Percentiles rank a stretch among this genome's conserved stretches.
Conservation (phyloP, 2,797 vertebrate genomes). For the Epinephelus malabaricus region DNA sequence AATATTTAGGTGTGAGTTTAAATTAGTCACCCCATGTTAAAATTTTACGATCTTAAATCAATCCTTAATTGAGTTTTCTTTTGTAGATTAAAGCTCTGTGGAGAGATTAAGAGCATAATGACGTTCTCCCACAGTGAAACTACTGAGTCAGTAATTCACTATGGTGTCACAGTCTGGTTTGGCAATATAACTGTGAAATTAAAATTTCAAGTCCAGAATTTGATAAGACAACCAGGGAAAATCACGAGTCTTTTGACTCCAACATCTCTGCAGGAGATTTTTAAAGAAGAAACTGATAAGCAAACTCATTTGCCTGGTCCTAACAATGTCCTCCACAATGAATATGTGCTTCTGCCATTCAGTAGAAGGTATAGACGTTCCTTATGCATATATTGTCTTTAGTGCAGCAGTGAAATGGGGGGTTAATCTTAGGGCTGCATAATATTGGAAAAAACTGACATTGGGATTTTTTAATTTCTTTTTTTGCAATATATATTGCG, state of each 20-base stretch:
- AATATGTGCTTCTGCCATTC: background rate
- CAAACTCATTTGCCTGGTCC: background rate
- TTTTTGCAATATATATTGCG: too few species aligned
- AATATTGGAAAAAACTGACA: too few species aligned
- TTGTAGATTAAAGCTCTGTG: background rate
- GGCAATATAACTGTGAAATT: background rate
- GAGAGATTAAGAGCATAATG: background rate
- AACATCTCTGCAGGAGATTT: background rate
- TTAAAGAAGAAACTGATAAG: background rate
- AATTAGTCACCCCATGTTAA: background rate
- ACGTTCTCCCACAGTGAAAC: background rate
- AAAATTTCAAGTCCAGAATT: background rate
- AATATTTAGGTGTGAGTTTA: constrained; percentile 14
- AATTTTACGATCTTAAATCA: constrained; percentile 15
- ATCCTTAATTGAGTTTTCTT: background rate
- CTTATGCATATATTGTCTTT: too few species aligned
- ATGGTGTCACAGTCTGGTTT: constrained; percentile 20
- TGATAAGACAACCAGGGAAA: constrained; percentile 5
- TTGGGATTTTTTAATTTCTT: too few species aligned
- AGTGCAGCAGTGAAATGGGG: background rate
- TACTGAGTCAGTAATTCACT: background rate
- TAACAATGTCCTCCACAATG: background rate
- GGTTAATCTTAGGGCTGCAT: background rate
- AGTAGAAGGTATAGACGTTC: background rate
- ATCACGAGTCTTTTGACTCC: background rate